Evolutionary conservation across 2,113 vertebrate species (phyloP).

Genomic region (Rhinogobius similis): DNA sequence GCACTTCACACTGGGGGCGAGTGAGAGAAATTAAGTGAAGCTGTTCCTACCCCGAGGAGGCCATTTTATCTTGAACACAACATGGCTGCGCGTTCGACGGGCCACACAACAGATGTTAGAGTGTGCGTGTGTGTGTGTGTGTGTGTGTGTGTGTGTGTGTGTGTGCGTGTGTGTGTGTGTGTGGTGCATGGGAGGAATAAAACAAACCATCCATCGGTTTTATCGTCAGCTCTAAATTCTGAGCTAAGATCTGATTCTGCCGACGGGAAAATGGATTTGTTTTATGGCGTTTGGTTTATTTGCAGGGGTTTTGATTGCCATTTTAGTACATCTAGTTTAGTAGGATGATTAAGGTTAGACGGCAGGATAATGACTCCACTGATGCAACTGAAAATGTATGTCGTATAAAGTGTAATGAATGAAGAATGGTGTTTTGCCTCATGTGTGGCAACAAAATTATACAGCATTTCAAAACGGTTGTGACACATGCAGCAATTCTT

Average conservation of each 20-base stretch:
- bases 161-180: neutral
- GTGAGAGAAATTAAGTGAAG: conserved; percentile 53
- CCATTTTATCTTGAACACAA: conserved; percentile 58
- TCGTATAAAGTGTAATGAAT: neutral
- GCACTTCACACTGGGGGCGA: conserved; percentile 21
- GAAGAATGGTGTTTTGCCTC: neutral
- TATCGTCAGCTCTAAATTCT: conserved; percentile 2
- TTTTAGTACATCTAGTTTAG: conserved; percentile 6
- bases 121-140: neutral
- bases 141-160: neutral
- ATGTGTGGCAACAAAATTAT: neutral
- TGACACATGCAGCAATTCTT: no score
- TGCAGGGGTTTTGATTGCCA: conserved; percentile 3
- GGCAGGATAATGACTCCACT: neutral
- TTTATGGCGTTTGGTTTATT: conserved; percentile 3
- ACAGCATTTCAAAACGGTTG: no score
- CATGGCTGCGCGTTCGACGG: conserved; percentile 60
- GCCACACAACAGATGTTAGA: conserved; percentile 35
- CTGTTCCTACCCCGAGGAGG: conserved; percentile 52
- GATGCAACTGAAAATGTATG: neutral
- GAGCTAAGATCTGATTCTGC: neutral
- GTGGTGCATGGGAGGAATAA: neutral
- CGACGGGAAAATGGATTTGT: conserved; percentile 1
- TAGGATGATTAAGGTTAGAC: conserved; percentile 6
- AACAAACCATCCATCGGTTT: neutral